A percentile compares a stretch with the other conserved stretches of the same genome.
These are phyloP conservation scores for Drosophila ogumai DNA, from an alignment of 1,140 invertebrate genomes.

Conservation along the genomic window DNA sequence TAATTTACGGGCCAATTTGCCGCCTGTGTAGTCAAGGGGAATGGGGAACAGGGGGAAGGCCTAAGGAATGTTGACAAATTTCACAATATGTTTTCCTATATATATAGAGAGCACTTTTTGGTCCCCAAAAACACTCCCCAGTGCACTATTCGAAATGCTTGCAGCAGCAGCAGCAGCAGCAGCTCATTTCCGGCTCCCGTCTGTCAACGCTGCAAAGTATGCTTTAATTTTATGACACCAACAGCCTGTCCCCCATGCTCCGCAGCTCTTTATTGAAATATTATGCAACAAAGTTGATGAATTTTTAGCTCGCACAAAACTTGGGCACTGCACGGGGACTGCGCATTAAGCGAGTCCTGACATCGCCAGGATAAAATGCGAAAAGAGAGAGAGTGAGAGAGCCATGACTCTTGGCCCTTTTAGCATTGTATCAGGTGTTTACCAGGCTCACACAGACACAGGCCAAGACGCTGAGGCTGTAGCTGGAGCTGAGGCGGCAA, in stretches of 20 bases:
- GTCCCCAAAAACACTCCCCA: constrained; percentile 64
- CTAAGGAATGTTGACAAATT: constrained; percentile 52
- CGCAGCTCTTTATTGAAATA: constrained; percentile 77
- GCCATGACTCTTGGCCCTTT: constrained; percentile 40
- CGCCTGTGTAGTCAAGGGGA: constrained; percentile 15
- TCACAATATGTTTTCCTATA: constrained; percentile 65
- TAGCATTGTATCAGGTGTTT: constrained; percentile 81
- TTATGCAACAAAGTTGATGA: constrained; percentile 84
- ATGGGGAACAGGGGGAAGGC: background rate
- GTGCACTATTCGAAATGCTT: constrained; percentile 72
- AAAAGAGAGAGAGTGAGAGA: background rate
- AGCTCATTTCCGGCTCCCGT: constrained; percentile 35
- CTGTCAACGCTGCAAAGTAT: constrained; percentile 61
- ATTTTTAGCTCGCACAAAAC: constrained; percentile 71
- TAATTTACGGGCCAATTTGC: constrained; percentile 74
- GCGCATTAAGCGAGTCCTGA: constrained; percentile 72
- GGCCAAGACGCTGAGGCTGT: constrained; percentile 11
- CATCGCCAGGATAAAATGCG: constrained; percentile 7
- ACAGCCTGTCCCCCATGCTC: constrained; percentile 3
- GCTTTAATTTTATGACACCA: constrained; percentile 80
- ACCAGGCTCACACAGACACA: constrained; percentile 40
- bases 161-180: constrained; percentile 12
- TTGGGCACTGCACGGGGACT: constrained; percentile 70
- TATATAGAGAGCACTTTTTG: constrained; percentile 18
- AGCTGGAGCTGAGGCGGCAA: constrained; percentile 13